These are phyloP conservation scores for Ptychoptera albimana DNA, from an alignment of 2,888 invertebrate genomes.

Conservation along the genomic window DNA sequence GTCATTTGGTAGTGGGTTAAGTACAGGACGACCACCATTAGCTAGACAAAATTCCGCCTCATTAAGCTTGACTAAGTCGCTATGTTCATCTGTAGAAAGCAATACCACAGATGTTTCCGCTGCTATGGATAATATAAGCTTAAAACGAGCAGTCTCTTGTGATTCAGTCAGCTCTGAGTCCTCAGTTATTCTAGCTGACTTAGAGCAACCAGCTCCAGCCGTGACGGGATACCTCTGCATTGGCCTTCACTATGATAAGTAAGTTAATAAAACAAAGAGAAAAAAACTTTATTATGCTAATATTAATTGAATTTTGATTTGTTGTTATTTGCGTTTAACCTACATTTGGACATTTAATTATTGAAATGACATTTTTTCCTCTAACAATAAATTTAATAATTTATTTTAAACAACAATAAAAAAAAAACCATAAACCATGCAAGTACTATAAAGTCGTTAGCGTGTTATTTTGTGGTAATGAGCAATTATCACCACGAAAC, in stretches of 20 bases:
- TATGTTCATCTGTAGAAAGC: background rate
- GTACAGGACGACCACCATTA: slow-evolving; percentile 18
- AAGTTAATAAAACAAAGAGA: slow-evolving; percentile 15
- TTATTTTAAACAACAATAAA: background rate
- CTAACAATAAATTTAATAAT: background rate
- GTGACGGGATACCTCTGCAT: slow-evolving; percentile 61
- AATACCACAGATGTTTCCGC: background rate
- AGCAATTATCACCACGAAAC: too few relatives aligned
- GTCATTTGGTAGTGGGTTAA: slow-evolving; percentile 22
- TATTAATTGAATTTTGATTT: background rate
- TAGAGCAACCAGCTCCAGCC: slow-evolving; percentile 51
- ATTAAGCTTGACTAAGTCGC: too few relatives aligned
- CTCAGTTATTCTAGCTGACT: slow-evolving; percentile 50
- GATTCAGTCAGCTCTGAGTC: slow-evolving; percentile 70
- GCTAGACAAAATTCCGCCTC: too few relatives aligned
- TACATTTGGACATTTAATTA: too few relatives aligned
- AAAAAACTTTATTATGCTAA: background rate
- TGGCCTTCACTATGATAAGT: slow-evolving; percentile 64
- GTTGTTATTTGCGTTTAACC: background rate
- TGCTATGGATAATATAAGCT: slow-evolving; percentile 2
- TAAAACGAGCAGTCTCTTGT: slow-evolving; percentile 51
- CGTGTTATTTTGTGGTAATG: too few relatives aligned
- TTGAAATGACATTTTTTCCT: background rate
- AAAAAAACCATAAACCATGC: background rate
- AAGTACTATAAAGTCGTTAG: background rate